Evolutionary conservation across 1,140 invertebrate genomes (phyloP).

Genomic region (Aphelinus certus): DNA sequence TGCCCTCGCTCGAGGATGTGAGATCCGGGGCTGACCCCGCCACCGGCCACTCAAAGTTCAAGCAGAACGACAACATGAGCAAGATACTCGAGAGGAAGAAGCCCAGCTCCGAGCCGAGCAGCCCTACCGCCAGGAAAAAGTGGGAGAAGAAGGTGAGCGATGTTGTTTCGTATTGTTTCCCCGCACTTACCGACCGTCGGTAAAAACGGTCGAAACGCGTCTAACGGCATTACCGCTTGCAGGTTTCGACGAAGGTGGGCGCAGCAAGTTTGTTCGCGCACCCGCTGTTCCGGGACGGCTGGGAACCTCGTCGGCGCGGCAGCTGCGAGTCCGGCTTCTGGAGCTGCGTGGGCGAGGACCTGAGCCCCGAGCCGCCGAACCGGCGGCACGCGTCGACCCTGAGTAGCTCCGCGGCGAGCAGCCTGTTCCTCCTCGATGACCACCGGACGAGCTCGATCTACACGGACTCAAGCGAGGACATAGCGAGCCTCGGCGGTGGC

Average conservation of each 20-base stretch:
- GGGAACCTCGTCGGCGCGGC: slow-evolving; percentile 74
- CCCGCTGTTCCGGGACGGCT: slow-evolving; percentile 65
- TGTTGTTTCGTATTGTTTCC: neutral
- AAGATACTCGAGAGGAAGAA: slow-evolving; percentile 64
- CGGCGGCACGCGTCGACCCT: slow-evolving; percentile 64
- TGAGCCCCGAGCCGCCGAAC: slow-evolving; percentile 65
- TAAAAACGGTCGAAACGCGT: neutral
- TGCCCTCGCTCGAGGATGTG: slow-evolving; percentile 70
- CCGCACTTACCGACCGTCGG: neutral
- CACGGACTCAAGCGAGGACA: slow-evolving; percentile 86
- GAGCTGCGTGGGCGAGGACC: slow-evolving; percentile 82
- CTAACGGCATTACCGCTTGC: slow-evolving; percentile 14
- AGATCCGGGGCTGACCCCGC: slow-evolving; percentile 51
- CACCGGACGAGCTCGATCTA: slow-evolving; percentile 85
- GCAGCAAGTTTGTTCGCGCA: slow-evolving; percentile 65
- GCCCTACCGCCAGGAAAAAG: slow-evolving; percentile 63
- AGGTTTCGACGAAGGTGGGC: slow-evolving; percentile 62
- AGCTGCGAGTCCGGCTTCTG: slow-evolving; percentile 91
- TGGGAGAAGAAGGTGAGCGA: slow-evolving; percentile 61
- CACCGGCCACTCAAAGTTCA: slow-evolving; percentile 51
- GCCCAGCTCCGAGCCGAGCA: slow-evolving; percentile 62
- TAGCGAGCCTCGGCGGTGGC: slow-evolving; percentile 80
- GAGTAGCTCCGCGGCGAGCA: slow-evolving; percentile 70
- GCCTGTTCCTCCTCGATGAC: slow-evolving; percentile 70
- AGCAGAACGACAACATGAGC: slow-evolving; percentile 61